phyloP scores from a whole-genome alignment of 2,888 invertebrate species.

The Tipula lateralis region DNA sequence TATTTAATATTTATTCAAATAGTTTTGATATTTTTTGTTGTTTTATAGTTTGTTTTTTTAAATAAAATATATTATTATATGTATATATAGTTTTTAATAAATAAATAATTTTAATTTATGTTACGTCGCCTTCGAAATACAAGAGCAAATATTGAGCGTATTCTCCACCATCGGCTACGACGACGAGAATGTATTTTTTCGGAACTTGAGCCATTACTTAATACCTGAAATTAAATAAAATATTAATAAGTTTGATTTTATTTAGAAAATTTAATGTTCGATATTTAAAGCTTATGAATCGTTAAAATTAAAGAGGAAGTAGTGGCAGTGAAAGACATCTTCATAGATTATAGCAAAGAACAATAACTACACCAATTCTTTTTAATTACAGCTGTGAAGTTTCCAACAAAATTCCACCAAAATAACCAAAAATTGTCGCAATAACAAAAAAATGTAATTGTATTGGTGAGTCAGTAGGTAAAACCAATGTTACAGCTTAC shows the following conservation, averaged over 20 bases:
- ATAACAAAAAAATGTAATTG: too few species aligned
- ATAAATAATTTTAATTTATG: constrained; percentile 40
- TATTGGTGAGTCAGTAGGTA: too few species aligned
- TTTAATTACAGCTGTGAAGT: too few species aligned
- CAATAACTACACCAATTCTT: too few species aligned
- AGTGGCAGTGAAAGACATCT: too few species aligned
- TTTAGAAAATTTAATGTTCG: too few species aligned
- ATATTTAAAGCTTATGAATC: too few species aligned
- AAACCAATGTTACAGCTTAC: too few species aligned
- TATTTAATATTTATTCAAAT: background rate
- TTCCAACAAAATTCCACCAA: too few species aligned
- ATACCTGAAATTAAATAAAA: constrained; percentile 44
- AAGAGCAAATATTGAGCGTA: constrained; percentile 76
- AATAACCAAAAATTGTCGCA: too few species aligned
- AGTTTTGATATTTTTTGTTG: constrained; percentile 1
- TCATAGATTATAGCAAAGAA: too few species aligned
- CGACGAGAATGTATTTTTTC: constrained; percentile 54
- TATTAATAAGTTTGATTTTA: background rate
- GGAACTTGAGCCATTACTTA: constrained; percentile 52
- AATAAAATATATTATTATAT: background rate
- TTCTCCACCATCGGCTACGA: constrained; percentile 75
- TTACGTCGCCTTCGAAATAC: constrained; percentile 57
- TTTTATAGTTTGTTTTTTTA: background rate
- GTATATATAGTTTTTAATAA: background rate
- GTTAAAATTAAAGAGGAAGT: too few species aligned